These are phyloP conservation scores for Calcarius lapponicus DNA, from an alignment of 2,797 vertebrate species.

Conservation along the genomic window DNA sequence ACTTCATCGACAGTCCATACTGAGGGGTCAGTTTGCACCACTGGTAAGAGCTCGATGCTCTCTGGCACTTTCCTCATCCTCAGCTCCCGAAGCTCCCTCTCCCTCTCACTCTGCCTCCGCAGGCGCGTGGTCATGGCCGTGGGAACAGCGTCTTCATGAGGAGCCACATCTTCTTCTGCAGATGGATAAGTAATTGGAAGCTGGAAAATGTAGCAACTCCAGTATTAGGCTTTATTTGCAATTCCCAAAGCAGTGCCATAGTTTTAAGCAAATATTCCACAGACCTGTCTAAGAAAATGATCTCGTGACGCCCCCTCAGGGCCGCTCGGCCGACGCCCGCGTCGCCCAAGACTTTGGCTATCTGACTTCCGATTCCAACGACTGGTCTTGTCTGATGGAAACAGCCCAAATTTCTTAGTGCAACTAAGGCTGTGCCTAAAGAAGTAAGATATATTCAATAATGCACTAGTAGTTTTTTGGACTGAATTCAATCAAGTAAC, in stretches of 20 bases:
- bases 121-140: conserved; percentile 88
- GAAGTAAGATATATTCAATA: conserved; percentile 58
- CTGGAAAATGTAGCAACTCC: conserved; percentile 79
- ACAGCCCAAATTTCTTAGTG: conserved; percentile 91
- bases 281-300: conserved; percentile 88
- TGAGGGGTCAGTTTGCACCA: conserved; percentile 81
- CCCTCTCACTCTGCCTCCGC: conserved; percentile 83
- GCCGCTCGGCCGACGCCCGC: conserved; percentile 84
- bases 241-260: conserved; percentile 62
- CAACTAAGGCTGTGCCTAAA: conserved; percentile 91
- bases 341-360: conserved; percentile 81
- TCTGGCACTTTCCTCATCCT: conserved; percentile 82
- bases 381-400: conserved; percentile 79
- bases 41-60: conserved; percentile 78
- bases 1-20: conserved; percentile 96
- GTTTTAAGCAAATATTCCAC: conserved; percentile 72
- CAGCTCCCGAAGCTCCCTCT: conserved; percentile 79
- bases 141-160: conserved; percentile 79
- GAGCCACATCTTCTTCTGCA: conserved; percentile 79
- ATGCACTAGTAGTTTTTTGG: background rate
- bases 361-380: conserved; percentile 85
- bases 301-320: conserved; percentile 86
- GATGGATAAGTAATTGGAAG: conserved; percentile 82
- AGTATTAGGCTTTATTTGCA: conserved; percentile 72
- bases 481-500: conserved; percentile 12